A percentile compares a stretch with the other conserved stretches of the same genome.
phyloP scores from a whole-genome alignment of 2,888 invertebrate species.

The Archips xylosteana region DNA sequence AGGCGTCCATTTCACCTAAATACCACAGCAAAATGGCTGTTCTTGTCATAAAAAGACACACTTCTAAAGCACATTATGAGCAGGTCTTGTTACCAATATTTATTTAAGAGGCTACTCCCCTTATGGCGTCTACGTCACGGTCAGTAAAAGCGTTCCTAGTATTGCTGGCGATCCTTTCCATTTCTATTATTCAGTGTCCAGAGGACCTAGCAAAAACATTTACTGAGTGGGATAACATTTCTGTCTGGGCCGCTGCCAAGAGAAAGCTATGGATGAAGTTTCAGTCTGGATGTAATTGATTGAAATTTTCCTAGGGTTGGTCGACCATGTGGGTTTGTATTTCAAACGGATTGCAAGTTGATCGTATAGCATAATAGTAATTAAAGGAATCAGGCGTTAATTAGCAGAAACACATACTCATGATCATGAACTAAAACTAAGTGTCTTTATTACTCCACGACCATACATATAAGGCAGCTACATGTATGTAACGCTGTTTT shows the following conservation, averaged over 20 bases:
- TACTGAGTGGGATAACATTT: slow-evolving; percentile 5
- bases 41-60: too few relatives aligned
- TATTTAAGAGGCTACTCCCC: slow-evolving; percentile 10
- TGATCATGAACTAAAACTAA: too few relatives aligned
- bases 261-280: background rate
- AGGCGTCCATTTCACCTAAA: too few relatives aligned
- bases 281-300: slow-evolving; percentile 14
- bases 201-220: slow-evolving; percentile 46
- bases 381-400: background rate
- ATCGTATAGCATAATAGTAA: too few relatives aligned
- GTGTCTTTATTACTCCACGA: too few relatives aligned
- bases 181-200: slow-evolving; percentile 56
- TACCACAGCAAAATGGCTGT: too few relatives aligned
- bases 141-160: slow-evolving; percentile 2
- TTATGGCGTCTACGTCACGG: background rate
- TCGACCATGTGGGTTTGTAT: background rate
- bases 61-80: too few relatives aligned
- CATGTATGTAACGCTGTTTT: too few relatives aligned
- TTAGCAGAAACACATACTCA: too few relatives aligned
- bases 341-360: too few relatives aligned
- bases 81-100: too few relatives aligned
- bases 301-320: background rate
- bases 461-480: too few relatives aligned
- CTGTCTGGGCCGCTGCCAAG: slow-evolving; percentile 10
- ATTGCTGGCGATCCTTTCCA: slow-evolving; percentile 46